These are phyloP conservation scores for Proctacanthus coquilletti DNA, from an alignment of 1,140 invertebrate species.

Conservation along the genomic window DNA sequence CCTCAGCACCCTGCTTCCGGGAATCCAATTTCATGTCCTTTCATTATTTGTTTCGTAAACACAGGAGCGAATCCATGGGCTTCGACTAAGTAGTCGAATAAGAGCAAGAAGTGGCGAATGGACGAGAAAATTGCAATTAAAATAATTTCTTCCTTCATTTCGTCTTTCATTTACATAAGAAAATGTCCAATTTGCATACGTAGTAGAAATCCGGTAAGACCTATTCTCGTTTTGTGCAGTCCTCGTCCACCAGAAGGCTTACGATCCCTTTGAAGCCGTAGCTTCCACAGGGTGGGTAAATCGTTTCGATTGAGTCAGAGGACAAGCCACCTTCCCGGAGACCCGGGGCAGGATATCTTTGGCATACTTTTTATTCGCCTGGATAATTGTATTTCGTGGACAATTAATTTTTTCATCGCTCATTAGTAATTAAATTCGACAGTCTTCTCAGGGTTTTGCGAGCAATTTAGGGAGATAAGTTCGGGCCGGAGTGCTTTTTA, in stretches of 20 bases:
- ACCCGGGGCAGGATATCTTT: too few species aligned
- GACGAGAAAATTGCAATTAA: slow-evolving; percentile 1
- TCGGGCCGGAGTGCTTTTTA: too few species aligned
- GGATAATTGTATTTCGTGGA: neutral
- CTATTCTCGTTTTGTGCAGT: too few species aligned
- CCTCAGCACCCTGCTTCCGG: neutral
- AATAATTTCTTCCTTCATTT: neutral
- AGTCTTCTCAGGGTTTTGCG: too few species aligned
- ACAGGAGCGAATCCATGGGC: neutral
- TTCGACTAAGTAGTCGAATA: neutral
- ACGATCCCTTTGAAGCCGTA: too few species aligned
- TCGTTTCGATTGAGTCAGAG: too few species aligned
- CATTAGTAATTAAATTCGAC: slow-evolving; percentile 1
- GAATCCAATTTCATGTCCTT: neutral
- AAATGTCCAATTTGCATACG: slow-evolving; percentile 1
- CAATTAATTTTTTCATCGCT: slow-evolving; percentile 1
- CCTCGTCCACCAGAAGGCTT: too few species aligned
- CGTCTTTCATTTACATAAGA: slow-evolving; percentile 1
- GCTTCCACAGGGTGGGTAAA: too few species aligned
- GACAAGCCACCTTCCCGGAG: too few species aligned
- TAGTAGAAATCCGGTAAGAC: too few species aligned
- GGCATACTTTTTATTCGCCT: too few species aligned
- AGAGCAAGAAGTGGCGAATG: neutral
- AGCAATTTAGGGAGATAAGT: too few species aligned
- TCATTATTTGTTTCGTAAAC: slow-evolving; percentile 1